A percentile compares a stretch with the other conserved stretches of the same genome.
Evolutionary conservation across 2,888 invertebrate species (phyloP).

Genomic region (Microchrysa polita): DNA sequence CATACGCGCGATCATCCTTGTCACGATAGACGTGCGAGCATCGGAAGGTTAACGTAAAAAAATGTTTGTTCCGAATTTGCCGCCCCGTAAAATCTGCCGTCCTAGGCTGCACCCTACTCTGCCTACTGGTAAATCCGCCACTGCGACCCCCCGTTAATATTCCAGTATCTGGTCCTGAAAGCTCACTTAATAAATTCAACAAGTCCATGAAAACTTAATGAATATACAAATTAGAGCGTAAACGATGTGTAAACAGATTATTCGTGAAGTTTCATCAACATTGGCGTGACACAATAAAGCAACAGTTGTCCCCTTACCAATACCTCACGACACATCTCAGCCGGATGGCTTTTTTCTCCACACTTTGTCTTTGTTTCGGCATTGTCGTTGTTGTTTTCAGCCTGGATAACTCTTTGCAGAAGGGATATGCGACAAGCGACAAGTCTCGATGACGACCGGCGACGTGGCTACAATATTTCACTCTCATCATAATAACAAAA

Average conservation of each 20-base stretch:
- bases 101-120: no score
- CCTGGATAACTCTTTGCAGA: background rate
- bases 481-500: no score
- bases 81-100: no score
- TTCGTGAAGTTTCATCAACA: conserved; percentile 25
- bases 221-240: conserved; percentile 29
- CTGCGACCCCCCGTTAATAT: no score
- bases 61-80: no score
- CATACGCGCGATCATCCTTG: no score
- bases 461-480: background rate
- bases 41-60: no score
- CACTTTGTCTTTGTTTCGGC: background rate
- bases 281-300: background rate
- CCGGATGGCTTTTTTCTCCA: background rate
- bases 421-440: no score
- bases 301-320: background rate
- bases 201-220: conserved; percentile 27
- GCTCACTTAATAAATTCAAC: conserved; percentile 13
- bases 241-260: conserved; percentile 42
- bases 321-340: no score
- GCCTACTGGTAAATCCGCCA: no score
- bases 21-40: no score
- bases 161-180: no score
- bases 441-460: background rate
- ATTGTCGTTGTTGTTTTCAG: conserved; percentile 1